Percentiles rank a stretch among this genome's conserved stretches.
Conservation (phyloP, 1,140 invertebrate genomes). For the Planococcus citri region DNA sequence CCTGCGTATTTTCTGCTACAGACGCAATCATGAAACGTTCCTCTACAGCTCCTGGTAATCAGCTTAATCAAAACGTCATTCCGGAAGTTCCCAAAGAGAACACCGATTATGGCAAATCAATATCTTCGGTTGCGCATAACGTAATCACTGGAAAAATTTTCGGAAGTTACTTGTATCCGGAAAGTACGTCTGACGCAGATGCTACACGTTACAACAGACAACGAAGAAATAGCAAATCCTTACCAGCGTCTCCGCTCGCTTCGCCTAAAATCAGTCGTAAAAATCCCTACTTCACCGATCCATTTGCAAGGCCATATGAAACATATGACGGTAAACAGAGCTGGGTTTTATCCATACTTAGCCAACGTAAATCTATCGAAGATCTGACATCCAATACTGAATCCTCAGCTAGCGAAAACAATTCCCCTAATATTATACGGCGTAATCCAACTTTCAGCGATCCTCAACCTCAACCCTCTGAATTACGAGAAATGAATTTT, state of each 20-base stretch:
- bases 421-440: background rate
- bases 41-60: constrained; percentile 1
- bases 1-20: background rate
- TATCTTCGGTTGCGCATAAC: constrained; percentile 55
- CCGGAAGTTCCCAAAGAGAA: constrained; percentile 50
- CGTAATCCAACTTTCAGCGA: background rate
- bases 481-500: constrained; percentile 68
- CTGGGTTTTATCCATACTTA: constrained; percentile 22
- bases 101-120: constrained; percentile 53
- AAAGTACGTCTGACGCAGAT: background rate
- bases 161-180: constrained; percentile 2
- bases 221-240: constrained; percentile 49
- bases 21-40: background rate
- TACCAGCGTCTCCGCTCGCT: constrained; percentile 51
- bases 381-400: constrained; percentile 20
- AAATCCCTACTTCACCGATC: constrained; percentile 32
- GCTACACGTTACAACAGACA: constrained; percentile 27
- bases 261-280: constrained; percentile 43
- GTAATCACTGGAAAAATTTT: constrained; percentile 42
- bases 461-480: constrained; percentile 47
- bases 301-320: constrained; percentile 27
- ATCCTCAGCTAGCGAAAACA: constrained; percentile 15
- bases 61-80: constrained; percentile 32
- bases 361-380: constrained; percentile 22
- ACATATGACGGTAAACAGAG: constrained; percentile 19